Evolutionary conservation across 2,797 vertebrate genomes (phyloP).

Genomic region (Artibeus lituratus): DNA sequence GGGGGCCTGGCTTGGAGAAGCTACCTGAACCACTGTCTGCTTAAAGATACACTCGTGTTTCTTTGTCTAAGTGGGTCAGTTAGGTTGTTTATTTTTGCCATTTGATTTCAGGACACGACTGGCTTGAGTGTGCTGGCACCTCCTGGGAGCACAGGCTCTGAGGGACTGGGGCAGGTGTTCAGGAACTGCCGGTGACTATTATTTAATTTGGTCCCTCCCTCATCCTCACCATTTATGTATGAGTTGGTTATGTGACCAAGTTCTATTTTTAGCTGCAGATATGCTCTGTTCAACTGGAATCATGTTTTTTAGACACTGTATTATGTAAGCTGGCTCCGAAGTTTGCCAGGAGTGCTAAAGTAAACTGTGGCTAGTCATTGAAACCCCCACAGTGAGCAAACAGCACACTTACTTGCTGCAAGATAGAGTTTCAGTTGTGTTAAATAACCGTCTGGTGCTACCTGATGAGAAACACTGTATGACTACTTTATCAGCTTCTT

Average conservation of each 20-base stretch:
- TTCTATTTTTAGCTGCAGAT: constrained; percentile 62
- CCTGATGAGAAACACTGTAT: constrained; percentile 1
- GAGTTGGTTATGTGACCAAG: constrained; percentile 21
- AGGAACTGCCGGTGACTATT: constrained; percentile 4
- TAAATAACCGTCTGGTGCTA: background rate
- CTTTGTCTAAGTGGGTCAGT: constrained; percentile 54
- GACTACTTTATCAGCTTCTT: background rate
- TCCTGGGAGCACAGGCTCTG: background rate
- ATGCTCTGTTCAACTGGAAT: constrained; percentile 43
- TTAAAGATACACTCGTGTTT: constrained; percentile 30
- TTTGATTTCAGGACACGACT: constrained; percentile 32
- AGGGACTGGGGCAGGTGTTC: constrained; percentile 62
- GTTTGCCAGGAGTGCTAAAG: constrained; percentile 53
- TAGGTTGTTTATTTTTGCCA: constrained; percentile 34
- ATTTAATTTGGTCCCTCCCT: constrained; percentile 49
- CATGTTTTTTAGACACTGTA: constrained; percentile 60
- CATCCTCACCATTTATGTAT: constrained; percentile 21
- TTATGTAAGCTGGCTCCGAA: constrained; percentile 55
- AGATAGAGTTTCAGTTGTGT: background rate
- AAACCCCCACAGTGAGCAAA: constrained; percentile 15
- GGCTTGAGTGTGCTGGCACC: background rate
- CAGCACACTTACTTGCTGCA: background rate
- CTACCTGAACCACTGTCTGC: background rate
- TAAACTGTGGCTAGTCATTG: background rate
- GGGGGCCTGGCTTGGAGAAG: background rate